Conservation (phyloP, 2,113 vertebrate species). For the Actinemys pallida region DNA sequence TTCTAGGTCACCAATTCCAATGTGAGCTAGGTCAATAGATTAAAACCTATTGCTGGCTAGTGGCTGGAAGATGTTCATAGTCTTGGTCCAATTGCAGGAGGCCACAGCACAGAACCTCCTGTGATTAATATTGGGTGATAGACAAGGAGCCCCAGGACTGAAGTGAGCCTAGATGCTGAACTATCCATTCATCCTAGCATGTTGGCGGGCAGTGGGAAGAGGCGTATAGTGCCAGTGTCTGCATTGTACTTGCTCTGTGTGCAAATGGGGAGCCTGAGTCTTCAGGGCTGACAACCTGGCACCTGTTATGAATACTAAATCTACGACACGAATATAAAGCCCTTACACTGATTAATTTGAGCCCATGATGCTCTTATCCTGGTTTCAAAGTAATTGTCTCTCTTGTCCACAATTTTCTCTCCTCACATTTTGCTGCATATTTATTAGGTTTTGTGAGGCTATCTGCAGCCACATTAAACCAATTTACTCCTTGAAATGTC, state of each 20-base stretch:
- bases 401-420: conserved; percentile 77
- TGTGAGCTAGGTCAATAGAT: neutral
- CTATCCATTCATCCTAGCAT: neutral
- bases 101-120: neutral
- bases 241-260: neutral
- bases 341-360: conserved; percentile 66
- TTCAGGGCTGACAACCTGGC: neutral
- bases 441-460: conserved; percentile 75
- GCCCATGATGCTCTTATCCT: conserved; percentile 69
- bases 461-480: conserved; percentile 78
- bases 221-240: neutral
- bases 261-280: neutral
- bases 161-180: neutral
- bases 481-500: conserved; percentile 79
- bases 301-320: conserved; percentile 58
- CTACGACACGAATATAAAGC: neutral
- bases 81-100: neutral
- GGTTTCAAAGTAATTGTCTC: conserved; percentile 80
- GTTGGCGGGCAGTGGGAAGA: neutral
- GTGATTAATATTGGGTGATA: neutral
- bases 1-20: neutral
- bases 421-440: conserved; percentile 78
- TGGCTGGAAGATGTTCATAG: neutral
- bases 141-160: neutral
- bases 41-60: neutral